Percentiles rank a stretch among this genome's conserved stretches.
Conservation (phyloP, 2,113 vertebrate genomes). For the Neodontobutis hainanensis region DNA sequence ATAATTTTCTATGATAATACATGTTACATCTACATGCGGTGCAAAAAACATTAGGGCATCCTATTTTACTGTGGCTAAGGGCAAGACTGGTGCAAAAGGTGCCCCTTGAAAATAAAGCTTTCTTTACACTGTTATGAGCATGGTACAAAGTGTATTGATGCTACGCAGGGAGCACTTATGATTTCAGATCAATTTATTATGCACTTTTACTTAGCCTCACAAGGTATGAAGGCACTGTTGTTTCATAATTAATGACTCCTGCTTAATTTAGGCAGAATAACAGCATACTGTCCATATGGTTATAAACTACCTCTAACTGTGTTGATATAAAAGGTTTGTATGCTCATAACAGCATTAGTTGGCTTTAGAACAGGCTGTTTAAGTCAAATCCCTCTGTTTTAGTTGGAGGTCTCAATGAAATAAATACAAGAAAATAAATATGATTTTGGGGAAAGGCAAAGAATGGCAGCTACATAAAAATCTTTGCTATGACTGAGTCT, state of each 20-base stretch:
- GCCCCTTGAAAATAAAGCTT: constrained; percentile 59
- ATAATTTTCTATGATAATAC: constrained; percentile 16
- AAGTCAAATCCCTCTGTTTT: constrained; percentile 63
- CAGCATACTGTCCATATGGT: constrained; percentile 44
- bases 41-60: constrained; percentile 21
- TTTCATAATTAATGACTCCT: constrained; percentile 47
- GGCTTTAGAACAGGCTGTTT: constrained; percentile 66
- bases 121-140: constrained; percentile 65
- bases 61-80: constrained; percentile 23
- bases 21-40: constrained; percentile 8
- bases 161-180: constrained; percentile 60
- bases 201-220: constrained; percentile 56
- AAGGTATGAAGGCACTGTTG: constrained; percentile 63
- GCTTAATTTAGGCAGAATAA: constrained; percentile 52
- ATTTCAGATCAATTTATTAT: constrained; percentile 41
- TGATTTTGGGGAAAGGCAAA: constrained; percentile 80
- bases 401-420: constrained; percentile 57
- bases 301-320: constrained; percentile 64
- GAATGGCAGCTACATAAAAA: constrained; percentile 77
- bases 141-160: constrained; percentile 58
- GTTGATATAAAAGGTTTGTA: constrained; percentile 61
- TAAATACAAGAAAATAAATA: constrained; percentile 65
- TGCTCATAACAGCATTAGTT: constrained; percentile 67
- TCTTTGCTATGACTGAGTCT: constrained; percentile 78
- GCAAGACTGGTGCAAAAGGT: constrained; percentile 35